Percentiles rank a stretch among this genome's conserved stretches.
phyloP scores from a whole-genome alignment of 2,888 invertebrate species.

The Hypselothyrea guttata region DNA sequence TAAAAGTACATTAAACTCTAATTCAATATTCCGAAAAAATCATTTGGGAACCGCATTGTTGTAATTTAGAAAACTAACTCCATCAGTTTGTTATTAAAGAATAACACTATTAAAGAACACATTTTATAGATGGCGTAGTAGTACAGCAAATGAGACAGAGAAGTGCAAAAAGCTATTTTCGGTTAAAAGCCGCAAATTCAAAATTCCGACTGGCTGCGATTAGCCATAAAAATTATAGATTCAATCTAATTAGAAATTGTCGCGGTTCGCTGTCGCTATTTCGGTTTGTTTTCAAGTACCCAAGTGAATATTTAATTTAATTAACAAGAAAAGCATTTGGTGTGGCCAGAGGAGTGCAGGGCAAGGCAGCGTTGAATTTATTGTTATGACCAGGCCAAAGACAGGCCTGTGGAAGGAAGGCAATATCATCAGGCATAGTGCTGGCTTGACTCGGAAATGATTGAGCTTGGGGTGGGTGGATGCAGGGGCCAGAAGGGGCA shows the following conservation, averaged over 20 bases:
- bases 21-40: too few relatives aligned
- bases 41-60: background rate
- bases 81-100: constrained; percentile 29
- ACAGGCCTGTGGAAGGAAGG: constrained; percentile 24
- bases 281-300: constrained; percentile 21
- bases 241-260: constrained; percentile 79
- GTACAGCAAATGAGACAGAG: constrained; percentile 3
- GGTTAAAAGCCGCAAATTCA: constrained; percentile 59
- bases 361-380: constrained; percentile 65
- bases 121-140: constrained; percentile 64
- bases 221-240: constrained; percentile 81
- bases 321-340: constrained; percentile 79
- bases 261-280: constrained; percentile 38
- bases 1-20: too few relatives aligned
- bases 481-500: too few relatives aligned
- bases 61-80: background rate
- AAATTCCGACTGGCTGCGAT: constrained; percentile 64
- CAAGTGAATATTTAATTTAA: constrained; percentile 81
- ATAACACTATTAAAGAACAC: constrained; percentile 18
- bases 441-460: constrained; percentile 45
- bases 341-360: background rate
- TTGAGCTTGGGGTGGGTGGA: constrained; percentile 37
- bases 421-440: constrained; percentile 60
- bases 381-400: constrained; percentile 72
- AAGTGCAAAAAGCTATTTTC: too few relatives aligned